Evolutionary conservation across 2,888 invertebrate genomes (phyloP).

Genomic region (Aradus depressus): DNA sequence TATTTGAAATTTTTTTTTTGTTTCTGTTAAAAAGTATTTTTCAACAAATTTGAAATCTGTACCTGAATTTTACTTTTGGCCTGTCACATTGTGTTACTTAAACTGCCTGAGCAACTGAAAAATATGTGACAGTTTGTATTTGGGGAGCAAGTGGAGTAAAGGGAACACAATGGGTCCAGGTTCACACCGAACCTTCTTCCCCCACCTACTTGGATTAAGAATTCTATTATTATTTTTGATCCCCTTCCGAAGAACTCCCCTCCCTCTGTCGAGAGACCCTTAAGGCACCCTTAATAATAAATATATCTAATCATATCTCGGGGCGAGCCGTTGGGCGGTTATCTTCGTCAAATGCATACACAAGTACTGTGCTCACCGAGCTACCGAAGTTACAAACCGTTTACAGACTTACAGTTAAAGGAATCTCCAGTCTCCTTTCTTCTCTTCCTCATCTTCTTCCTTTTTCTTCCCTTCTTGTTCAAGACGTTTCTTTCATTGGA

Average conservation of each 20-base stretch:
- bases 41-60: too few species aligned
- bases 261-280: constrained; percentile 8
- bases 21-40: too few species aligned
- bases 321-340: neutral
- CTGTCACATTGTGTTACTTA: too few species aligned
- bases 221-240: constrained; percentile 21
- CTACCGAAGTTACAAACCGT: too few species aligned
- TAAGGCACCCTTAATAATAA: constrained; percentile 16
- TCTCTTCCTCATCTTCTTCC: neutral
- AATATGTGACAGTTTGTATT: constrained; percentile 20
- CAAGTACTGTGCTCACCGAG: neutral
- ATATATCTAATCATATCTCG: constrained; percentile 15
- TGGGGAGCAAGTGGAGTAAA: constrained; percentile 11
- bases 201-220: constrained; percentile 12
- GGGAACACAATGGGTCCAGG: neutral
- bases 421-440: constrained; percentile 4
- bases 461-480: neutral
- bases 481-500: constrained; percentile 7
- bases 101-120: too few species aligned
- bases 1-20: too few species aligned
- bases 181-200: constrained; percentile 5
- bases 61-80: too few species aligned
- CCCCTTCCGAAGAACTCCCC: constrained; percentile 15
- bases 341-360: neutral
- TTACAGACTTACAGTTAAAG: neutral